Percentiles rank a stretch among this genome's conserved stretches.
These are phyloP conservation scores for Palythoa caribaeorum DNA, from an alignment of 92 coral and sea anemone species.

Conservation along the genomic window DNA sequence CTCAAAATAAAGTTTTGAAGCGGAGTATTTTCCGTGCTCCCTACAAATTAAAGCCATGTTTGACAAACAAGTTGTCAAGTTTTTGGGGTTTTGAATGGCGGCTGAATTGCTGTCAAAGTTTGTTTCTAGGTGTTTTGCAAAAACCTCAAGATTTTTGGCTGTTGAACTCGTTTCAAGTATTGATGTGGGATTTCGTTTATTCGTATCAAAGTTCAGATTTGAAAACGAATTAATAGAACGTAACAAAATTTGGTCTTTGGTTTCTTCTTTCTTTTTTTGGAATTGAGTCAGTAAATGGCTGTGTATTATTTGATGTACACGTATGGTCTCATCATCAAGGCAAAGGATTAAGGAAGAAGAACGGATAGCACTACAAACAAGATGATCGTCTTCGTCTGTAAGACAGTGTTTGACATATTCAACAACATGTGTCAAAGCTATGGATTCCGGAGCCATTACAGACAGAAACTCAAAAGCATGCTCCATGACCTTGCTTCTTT, in stretches of 20 bases:
- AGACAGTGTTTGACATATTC: not conserved
- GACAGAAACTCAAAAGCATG: too few relatives aligned
- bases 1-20: not conserved
- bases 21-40: too few relatives aligned
- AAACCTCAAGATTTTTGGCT: not conserved
- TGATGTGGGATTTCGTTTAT: not conserved
- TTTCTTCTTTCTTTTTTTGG: not conserved
- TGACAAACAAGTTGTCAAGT: not conserved
- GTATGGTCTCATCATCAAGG: not conserved
- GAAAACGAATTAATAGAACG: not conserved
- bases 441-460: too few relatives aligned
- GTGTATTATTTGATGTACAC: conserved; percentile 3
- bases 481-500: too few relatives aligned
- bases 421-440: too few relatives aligned
- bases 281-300: not conserved
- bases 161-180: not conserved
- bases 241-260: not conserved
- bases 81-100: not conserved
- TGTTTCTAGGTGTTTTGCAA: not conserved
- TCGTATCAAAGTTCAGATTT: not conserved
- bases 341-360: conserved; percentile 33
- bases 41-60: not conserved
- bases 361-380: not conserved
- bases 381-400: conserved; percentile 18
- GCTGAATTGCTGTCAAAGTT: not conserved